Percentiles rank a stretch among this genome's conserved stretches.
phyloP scores from a whole-genome alignment of 2,888 invertebrate species.

The Lutraria lutraria region DNA sequence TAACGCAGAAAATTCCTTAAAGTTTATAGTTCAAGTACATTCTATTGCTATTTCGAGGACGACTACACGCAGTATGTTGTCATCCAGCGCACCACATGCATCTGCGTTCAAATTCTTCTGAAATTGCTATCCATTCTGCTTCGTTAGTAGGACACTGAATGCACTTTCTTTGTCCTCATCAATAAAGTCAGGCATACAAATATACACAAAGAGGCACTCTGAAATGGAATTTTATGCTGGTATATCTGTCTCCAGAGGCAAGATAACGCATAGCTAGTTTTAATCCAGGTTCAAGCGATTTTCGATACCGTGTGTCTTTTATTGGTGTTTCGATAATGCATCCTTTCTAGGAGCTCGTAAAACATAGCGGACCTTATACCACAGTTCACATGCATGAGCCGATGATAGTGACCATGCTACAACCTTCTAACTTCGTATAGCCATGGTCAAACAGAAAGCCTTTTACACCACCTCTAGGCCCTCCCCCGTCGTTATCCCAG shows the following conservation, averaged over 20 bases:
- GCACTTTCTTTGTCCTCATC: constrained; percentile 67
- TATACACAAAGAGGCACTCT: constrained; percentile 66
- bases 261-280: constrained; percentile 67
- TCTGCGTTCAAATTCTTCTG: too few species aligned
- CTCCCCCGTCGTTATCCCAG: constrained; percentile 37
- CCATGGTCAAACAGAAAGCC: constrained; percentile 65
- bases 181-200: constrained; percentile 70
- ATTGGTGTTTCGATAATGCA: constrained; percentile 56
- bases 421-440: constrained; percentile 50
- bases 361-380: constrained; percentile 61
- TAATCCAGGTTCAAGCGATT: constrained; percentile 58
- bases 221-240: constrained; percentile 66
- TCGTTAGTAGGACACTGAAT: constrained; percentile 57
- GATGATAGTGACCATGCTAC: constrained; percentile 55
- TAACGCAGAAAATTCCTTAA: too few species aligned
- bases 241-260: constrained; percentile 66
- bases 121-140: neutral
- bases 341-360: constrained; percentile 57
- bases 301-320: constrained; percentile 60
- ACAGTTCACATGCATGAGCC: constrained; percentile 59
- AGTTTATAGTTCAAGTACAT: too few species aligned
- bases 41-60: too few species aligned
- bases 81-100: too few species aligned
- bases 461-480: constrained; percentile 20
- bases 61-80: too few species aligned